Conservation (phyloP, 2,888 invertebrate species). For the Resseliella maxima region DNA sequence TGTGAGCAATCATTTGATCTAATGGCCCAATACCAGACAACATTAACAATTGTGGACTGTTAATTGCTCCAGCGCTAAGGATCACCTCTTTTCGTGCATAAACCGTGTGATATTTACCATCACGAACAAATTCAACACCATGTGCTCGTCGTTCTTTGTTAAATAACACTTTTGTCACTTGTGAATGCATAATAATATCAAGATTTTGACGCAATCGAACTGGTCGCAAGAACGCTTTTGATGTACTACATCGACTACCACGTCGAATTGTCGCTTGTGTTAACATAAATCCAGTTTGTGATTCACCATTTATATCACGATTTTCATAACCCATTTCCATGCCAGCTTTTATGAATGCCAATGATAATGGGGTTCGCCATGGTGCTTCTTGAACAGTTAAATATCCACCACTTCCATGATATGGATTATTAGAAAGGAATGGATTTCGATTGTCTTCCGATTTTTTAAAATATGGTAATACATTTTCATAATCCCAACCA, state of each 20-base stretch:
- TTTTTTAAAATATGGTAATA: conserved; percentile 86
- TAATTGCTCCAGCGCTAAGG: conserved; percentile 87
- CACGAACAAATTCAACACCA: conserved; percentile 79
- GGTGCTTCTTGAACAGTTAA: conserved; percentile 86
- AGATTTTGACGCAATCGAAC: conserved; percentile 81
- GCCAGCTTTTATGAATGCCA: conserved; percentile 86
- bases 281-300: conserved; percentile 88
- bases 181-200: conserved; percentile 82
- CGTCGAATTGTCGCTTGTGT: conserved; percentile 86
- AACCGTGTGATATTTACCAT: conserved; percentile 74
- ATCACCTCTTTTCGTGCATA: conserved; percentile 84
- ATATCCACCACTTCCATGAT: conserved; percentile 83
- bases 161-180: conserved; percentile 78
- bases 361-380: conserved; percentile 83
- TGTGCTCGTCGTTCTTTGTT: conserved; percentile 76
- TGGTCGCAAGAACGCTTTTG: conserved; percentile 87
- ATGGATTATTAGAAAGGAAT: conserved; percentile 78
- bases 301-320: conserved; percentile 83
- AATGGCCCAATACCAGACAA: conserved; percentile 88
- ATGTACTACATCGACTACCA: conserved; percentile 87
- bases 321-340: conserved; percentile 84
- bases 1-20: conserved; percentile 77
- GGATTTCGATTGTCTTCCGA: conserved; percentile 91
- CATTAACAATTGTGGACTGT: conserved; percentile 91
- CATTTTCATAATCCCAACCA: conserved; percentile 87